These are phyloP conservation scores for Trachythela sp. DNA, from an alignment of 64 coral and sea anemone species.

Conservation along the genomic window DNA sequence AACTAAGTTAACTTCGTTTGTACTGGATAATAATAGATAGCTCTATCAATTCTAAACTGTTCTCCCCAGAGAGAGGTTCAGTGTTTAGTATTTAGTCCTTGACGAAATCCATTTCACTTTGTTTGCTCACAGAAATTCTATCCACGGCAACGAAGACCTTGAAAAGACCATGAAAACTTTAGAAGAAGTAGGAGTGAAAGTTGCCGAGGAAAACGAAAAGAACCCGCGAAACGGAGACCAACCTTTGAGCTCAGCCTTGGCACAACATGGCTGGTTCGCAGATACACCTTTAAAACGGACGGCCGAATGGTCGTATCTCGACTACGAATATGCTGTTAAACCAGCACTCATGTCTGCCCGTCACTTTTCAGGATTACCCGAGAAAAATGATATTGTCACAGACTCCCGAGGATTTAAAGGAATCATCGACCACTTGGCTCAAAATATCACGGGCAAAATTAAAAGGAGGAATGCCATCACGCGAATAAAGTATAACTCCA, in stretches of 20 bases:
- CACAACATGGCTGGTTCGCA: background rate
- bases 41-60: no score
- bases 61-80: no score
- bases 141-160: background rate
- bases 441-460: conserved; percentile 44
- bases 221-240: background rate
- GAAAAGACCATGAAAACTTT: background rate
- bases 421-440: conserved; percentile 35
- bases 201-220: background rate
- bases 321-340: background rate
- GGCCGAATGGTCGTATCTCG: background rate
- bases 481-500: background rate
- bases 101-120: background rate
- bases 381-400: conserved; percentile 29
- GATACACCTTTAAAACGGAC: background rate
- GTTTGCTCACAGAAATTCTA: background rate
- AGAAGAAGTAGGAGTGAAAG: background rate
- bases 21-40: no score
- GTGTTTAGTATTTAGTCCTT: no score
- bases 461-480: conserved; percentile 27
- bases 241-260: background rate
- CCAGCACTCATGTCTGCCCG: background rate
- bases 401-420: conserved; percentile 36
- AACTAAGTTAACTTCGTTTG: no score
- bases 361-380: background rate